Evolutionary conservation across 2,888 invertebrate genomes (phyloP).

Genomic region (Hipparchia semele): DNA sequence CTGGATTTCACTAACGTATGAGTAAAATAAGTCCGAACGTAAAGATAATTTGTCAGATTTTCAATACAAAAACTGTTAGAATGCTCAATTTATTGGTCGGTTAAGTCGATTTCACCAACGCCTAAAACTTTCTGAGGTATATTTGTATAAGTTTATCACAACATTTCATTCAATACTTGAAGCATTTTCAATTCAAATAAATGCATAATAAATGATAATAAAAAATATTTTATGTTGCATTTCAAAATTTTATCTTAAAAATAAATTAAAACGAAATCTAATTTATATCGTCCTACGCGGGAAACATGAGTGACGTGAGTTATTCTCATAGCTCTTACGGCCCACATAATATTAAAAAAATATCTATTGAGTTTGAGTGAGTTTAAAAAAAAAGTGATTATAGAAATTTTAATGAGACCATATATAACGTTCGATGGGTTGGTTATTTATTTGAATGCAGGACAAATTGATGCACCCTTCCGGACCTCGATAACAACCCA

Average conservation of each 20-base stretch:
- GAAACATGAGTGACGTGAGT: slow-evolving; percentile 30
- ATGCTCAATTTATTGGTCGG: too few relatives aligned
- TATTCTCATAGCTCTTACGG: slow-evolving; percentile 29
- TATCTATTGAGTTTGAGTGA: slow-evolving; percentile 63
- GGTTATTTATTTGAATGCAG: slow-evolving; percentile 73
- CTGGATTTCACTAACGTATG: too few relatives aligned
- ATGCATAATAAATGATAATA: neutral
- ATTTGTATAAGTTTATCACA: neutral
- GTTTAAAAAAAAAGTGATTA: slow-evolving; percentile 62
- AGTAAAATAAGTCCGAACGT: too few relatives aligned
- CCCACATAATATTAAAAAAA: slow-evolving; percentile 38
- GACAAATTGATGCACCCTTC: slow-evolving; percentile 79
- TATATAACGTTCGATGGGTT: slow-evolving; percentile 69
- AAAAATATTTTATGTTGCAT: neutral
- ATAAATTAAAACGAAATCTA: slow-evolving; percentile 59
- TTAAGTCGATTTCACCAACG: too few relatives aligned
- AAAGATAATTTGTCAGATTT: too few relatives aligned
- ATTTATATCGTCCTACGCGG: slow-evolving; percentile 68
- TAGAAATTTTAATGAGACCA: slow-evolving; percentile 76
- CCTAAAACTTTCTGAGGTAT: neutral
- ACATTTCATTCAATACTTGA: neutral
- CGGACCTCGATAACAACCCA: slow-evolving; percentile 60
- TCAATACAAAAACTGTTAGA: too few relatives aligned
- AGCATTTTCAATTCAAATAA: neutral
- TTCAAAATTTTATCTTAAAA: slow-evolving; percentile 2